Evolutionary conservation across 2,113 vertebrate genomes (phyloP).

Genomic region (Rafetus swinhoei): DNA sequence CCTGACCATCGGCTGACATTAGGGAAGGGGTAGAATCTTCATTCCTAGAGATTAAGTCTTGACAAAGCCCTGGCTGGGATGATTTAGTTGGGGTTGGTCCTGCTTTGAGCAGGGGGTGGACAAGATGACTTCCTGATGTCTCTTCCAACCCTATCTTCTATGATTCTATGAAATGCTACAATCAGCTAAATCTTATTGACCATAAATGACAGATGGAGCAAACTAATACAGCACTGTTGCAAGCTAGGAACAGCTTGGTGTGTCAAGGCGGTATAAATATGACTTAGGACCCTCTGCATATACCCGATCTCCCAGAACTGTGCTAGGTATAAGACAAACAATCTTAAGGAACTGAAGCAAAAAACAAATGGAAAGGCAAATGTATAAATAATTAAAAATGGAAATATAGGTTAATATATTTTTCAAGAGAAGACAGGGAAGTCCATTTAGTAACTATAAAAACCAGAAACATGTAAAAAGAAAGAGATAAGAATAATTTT

Average conservation of each 20-base stretch:
- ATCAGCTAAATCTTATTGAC: background rate
- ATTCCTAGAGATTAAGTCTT: too few species aligned
- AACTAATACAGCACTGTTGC: background rate
- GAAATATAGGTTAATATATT: background rate
- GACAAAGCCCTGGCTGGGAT: too few species aligned
- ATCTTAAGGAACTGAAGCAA: background rate
- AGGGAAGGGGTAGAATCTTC: too few species aligned
- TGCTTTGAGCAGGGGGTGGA: too few species aligned
- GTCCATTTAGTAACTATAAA: background rate
- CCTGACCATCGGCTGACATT: too few species aligned
- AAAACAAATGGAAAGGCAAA: background rate
- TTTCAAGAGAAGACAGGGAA: background rate
- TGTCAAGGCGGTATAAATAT: background rate
- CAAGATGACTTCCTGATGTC: too few species aligned
- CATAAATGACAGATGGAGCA: background rate
- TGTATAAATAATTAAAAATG: background rate
- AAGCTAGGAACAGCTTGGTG: background rate
- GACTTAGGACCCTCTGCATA: background rate
- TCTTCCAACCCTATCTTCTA: too few species aligned
- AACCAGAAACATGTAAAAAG: background rate
- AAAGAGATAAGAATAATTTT: background rate
- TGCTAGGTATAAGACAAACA: background rate
- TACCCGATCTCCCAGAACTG: background rate
- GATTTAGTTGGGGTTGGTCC: too few species aligned
- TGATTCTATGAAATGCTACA: background rate